These are phyloP conservation scores for Yponomeuta plumbellus DNA, from an alignment of 2,888 invertebrate genomes.

Conservation along the genomic window DNA sequence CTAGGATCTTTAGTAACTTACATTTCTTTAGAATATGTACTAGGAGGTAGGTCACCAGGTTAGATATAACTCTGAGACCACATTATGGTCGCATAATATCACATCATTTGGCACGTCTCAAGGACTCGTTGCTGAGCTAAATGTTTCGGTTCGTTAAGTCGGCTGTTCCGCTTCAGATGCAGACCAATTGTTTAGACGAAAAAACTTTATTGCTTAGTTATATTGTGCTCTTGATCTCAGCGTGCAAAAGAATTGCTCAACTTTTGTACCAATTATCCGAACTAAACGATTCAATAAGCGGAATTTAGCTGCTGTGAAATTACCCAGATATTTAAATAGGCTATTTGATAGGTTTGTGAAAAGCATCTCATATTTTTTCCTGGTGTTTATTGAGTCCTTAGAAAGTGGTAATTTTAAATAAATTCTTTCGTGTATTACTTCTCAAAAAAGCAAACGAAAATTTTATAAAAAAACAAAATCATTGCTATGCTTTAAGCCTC, in stretches of 20 bases:
- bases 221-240: not conserved
- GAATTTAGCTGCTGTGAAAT: too few species aligned
- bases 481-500: too few species aligned
- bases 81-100: not conserved
- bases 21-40: not conserved
- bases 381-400: too few species aligned
- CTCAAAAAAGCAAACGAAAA: too few species aligned
- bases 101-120: constrained; percentile 1
- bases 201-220: not conserved
- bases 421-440: too few species aligned
- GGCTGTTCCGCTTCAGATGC: not conserved
- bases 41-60: not conserved
- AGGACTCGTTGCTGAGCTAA: not conserved
- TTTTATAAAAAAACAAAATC: too few species aligned
- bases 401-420: too few species aligned
- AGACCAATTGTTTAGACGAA: not conserved
- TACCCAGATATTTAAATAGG: too few species aligned
- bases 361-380: too few species aligned
- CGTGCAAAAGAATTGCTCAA: not conserved
- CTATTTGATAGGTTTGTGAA: too few species aligned
- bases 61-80: not conserved
- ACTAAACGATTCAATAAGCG: too few species aligned
- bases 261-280: too few species aligned
- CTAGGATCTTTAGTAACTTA: not conserved
- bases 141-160: not conserved